Base-by-base conservation (phyloP, 2,888 invertebrate species). In the Toxonevra muliebris region DNA sequence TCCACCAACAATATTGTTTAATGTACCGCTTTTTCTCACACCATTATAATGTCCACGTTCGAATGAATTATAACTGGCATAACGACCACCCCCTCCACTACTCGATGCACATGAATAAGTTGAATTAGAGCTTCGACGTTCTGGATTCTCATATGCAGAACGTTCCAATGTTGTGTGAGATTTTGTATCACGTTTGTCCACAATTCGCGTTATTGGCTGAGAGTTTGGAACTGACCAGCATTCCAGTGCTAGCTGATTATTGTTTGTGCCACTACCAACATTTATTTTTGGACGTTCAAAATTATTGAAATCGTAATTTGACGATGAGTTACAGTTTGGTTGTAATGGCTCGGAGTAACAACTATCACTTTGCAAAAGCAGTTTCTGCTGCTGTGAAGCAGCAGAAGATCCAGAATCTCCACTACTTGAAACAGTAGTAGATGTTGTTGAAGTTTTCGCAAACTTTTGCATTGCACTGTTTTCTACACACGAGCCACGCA, bases 271-370 rank as follows among this genome's bases (percentile, higher is more conserved):
- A 3, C 69, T 69, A 54, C 73, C 71, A 1, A 71, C 76, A 10
- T 76, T 76, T 71, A 88, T 87, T 66, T 87, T 86, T 2, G 90
- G 89, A 48, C 91, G 86, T 74, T 92, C 91, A 72, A 88, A 88
- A 71, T 87, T 87, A 58, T 90, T 90, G 73, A 89, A 89, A 54
- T 85, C 85, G 71, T 80, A 85, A 50, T 76, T 80, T 19, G 76
- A 75, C 9, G 64, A 15, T 43, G 58, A 43, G 57, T 63, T 58
- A 41, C 52, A n/a, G 11, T 75, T 76, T 65, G 78, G 77, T 61
- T 82, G 77, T 53, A 84, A 71, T 12, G 85, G 85, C 64, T 85
- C 86, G 0, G 86, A 85, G 72, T 86, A 85, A 63, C 85, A 86
- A 67, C 81, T 82, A 61, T 85, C 85, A 61, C 74, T 78, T 57